Conservation (phyloP, 2,888 invertebrate species). For the Folsomia manolachei region DNA sequence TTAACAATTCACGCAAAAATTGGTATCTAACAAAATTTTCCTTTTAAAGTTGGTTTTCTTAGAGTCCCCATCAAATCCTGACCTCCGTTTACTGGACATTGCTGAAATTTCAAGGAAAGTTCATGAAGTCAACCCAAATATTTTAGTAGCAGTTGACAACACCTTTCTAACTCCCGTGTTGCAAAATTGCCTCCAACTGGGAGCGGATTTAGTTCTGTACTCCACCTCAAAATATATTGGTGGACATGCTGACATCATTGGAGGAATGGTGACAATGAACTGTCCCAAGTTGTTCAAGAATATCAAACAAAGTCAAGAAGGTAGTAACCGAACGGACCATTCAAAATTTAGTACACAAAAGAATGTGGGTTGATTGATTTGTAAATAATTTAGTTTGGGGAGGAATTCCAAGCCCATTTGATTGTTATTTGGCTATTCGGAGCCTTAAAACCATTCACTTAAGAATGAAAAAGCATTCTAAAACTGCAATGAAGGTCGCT, state of each 20-base stretch:
- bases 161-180: conserved; percentile 58
- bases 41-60: conserved; percentile 58
- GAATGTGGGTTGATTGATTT: background rate
- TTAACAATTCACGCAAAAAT: background rate
- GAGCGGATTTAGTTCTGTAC: conserved; percentile 85
- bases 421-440: conserved; percentile 87
- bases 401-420: conserved; percentile 90
- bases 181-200: conserved; percentile 79
- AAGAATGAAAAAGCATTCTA: conserved; percentile 84
- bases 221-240: conserved; percentile 97
- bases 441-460: conserved; percentile 89
- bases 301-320: conserved; percentile 58
- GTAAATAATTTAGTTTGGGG: conserved; percentile 68
- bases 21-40: background rate
- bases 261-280: conserved; percentile 58
- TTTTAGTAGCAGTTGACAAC: conserved; percentile 60
- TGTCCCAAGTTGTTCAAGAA: conserved; percentile 56
- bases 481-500: conserved; percentile 73
- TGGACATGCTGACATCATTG: conserved; percentile 89
- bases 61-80: conserved; percentile 62
- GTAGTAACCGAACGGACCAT: conserved; percentile 51
- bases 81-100: conserved; percentile 60
- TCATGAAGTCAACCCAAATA: conserved; percentile 51
- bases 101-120: conserved; percentile 54
- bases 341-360: conserved; percentile 15